phyloP scores from a whole-genome alignment of 2,113 vertebrate species.

The Sceloporus undulatus region DNA sequence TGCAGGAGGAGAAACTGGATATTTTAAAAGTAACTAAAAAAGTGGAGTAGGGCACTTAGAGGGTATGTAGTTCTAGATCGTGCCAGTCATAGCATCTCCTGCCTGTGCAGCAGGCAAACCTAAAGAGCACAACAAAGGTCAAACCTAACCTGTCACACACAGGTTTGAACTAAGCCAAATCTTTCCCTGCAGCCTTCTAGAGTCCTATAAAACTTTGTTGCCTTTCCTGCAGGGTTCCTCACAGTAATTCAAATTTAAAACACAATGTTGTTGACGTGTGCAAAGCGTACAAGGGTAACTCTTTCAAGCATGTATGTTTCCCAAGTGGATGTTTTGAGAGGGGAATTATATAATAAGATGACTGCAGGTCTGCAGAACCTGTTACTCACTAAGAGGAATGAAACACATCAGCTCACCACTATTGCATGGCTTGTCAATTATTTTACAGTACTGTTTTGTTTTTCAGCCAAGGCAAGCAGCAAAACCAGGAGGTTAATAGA shows the following conservation, averaged over 20 bases:
- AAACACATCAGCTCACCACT: neutral
- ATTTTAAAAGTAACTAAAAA: too few relatives aligned
- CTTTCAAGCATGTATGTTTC: neutral
- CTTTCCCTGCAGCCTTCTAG: neutral
- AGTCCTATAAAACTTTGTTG: neutral
- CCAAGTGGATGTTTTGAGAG: neutral
- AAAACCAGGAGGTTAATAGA: neutral
- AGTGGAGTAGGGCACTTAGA: too few relatives aligned
- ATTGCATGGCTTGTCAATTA: neutral
- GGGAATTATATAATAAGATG: neutral
- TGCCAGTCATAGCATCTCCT: neutral
- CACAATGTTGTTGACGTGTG: too few relatives aligned
- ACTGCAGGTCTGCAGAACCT: neutral
- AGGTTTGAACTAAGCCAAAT: neutral
- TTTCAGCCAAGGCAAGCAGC: neutral
- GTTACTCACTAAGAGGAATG: neutral
- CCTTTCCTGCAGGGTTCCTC: neutral
- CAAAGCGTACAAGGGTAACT: neutral
- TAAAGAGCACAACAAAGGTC: neutral
- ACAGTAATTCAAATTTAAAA: neutral
- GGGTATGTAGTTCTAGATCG: neutral
- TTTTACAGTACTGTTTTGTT: neutral
- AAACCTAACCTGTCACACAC: neutral
- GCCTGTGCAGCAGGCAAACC: neutral
- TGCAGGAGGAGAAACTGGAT: too few relatives aligned